These are phyloP conservation scores for Bubo bubo DNA, from an alignment of 2,113 vertebrate genomes.

Conservation along the genomic window DNA sequence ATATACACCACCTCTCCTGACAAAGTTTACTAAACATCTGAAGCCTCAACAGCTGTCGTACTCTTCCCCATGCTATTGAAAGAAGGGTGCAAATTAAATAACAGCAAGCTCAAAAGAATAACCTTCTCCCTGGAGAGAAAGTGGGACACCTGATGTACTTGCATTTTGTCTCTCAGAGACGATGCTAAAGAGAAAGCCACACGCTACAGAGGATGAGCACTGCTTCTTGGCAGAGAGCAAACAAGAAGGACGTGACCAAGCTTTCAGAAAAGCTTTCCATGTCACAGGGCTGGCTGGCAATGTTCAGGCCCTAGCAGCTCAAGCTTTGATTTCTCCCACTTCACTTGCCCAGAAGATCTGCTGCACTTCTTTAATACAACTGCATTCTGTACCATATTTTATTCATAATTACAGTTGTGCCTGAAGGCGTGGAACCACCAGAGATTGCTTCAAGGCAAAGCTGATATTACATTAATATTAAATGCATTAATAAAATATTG, in stretches of 20 bases:
- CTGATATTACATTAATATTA: not conserved
- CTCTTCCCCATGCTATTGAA: not conserved
- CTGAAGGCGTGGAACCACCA: not conserved
- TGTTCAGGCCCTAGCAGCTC: not conserved
- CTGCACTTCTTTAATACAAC: not conserved
- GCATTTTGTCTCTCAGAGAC: not conserved
- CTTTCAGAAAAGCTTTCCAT: not conserved
- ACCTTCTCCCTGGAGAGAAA: not conserved
- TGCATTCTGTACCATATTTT: not conserved
- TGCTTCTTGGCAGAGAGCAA: not conserved
- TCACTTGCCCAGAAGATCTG: not conserved
- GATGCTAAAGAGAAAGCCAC: not conserved
- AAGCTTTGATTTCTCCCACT: not conserved
- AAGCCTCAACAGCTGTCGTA: not conserved
- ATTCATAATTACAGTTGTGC: not conserved
- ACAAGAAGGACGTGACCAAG: not conserved
- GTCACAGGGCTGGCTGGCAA: not conserved
- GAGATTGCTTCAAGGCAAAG: not conserved
- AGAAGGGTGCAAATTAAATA: not conserved
- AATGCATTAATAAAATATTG: not conserved
- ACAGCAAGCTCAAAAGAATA: not conserved
- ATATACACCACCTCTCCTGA: not conserved
- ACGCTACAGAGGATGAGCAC: rapidly evolving
- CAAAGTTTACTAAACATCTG: not conserved
- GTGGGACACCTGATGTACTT: too few relatives aligned